phyloP scores from a whole-genome alignment of 1,140 invertebrate genomes.

The Camponotus vicinus region DNA sequence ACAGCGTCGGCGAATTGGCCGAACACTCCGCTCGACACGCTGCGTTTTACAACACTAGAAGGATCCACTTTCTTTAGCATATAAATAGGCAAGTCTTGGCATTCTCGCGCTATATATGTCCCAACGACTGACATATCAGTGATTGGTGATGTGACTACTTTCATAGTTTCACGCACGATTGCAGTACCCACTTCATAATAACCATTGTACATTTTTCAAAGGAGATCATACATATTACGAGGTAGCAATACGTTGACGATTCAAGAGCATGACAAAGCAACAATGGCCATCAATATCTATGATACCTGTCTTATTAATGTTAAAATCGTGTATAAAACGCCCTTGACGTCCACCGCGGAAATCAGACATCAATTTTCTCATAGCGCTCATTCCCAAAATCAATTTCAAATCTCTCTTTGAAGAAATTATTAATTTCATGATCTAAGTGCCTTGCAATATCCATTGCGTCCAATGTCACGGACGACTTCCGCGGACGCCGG shows the following conservation, averaged over 20 bases:
- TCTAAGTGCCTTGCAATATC: slow-evolving; percentile 74
- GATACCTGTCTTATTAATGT: slow-evolving; percentile 94
- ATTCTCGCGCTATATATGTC: slow-evolving; percentile 90
- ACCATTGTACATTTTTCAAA: slow-evolving; percentile 92
- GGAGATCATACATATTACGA: slow-evolving; percentile 91
- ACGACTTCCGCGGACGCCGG: too few species aligned
- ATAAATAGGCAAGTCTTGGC: slow-evolving; percentile 91
- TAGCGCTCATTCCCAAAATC: slow-evolving; percentile 89
- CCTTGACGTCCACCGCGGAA: slow-evolving; percentile 92
- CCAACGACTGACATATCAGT: slow-evolving; percentile 89
- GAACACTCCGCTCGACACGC: slow-evolving; percentile 88
- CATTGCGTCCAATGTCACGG: slow-evolving; percentile 76
- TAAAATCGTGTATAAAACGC: slow-evolving; percentile 96
- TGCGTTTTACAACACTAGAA: slow-evolving; percentile 89
- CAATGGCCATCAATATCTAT: slow-evolving; percentile 91
- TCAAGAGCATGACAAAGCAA: slow-evolving; percentile 96
- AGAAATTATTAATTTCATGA: slow-evolving; percentile 82
- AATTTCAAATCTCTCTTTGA: slow-evolving; percentile 93
- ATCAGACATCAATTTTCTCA: slow-evolving; percentile 93
- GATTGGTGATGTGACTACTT: slow-evolving; percentile 91
- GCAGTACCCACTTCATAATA: slow-evolving; percentile 94
- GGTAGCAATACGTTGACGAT: slow-evolving; percentile 93
- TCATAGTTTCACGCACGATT: slow-evolving; percentile 92
- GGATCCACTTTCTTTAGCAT: slow-evolving; percentile 88
- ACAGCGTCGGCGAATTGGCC: slow-evolving; percentile 93